Conservation (phyloP, 1,140 invertebrate genomes). For the Rhyzopertha dominica region DNA sequence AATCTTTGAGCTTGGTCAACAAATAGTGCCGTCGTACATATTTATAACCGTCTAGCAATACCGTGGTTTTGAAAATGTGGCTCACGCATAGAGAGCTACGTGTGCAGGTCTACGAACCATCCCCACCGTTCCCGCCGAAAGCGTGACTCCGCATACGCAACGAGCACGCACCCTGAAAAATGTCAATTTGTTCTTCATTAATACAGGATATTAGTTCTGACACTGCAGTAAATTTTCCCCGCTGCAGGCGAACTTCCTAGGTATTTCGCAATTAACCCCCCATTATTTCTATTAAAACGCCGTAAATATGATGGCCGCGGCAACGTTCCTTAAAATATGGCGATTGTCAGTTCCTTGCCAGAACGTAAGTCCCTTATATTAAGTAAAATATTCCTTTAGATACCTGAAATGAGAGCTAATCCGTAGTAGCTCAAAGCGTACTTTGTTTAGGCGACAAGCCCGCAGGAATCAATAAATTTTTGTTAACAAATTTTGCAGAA, state of each 20-base stretch:
- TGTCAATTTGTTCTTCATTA: conserved; percentile 44
- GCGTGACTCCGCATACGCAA: conserved; percentile 41
- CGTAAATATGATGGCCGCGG: too few relatives aligned
- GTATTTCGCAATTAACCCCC: conserved; percentile 13
- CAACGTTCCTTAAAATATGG: too few relatives aligned
- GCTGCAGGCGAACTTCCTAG: conserved; percentile 18
- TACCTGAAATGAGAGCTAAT: too few relatives aligned
- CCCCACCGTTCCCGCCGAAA: conserved; percentile 12
- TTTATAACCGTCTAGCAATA: conserved; percentile 11
- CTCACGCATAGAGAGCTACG: conserved; percentile 24
- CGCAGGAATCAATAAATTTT: too few relatives aligned
- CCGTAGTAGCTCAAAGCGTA: too few relatives aligned
- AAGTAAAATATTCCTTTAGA: too few relatives aligned
- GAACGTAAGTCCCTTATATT: too few relatives aligned
- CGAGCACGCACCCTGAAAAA: conserved; percentile 42
- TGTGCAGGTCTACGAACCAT: conserved; percentile 16
- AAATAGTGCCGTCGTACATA: conserved; percentile 1
- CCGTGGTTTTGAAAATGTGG: conserved; percentile 24
- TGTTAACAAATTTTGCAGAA: too few relatives aligned
- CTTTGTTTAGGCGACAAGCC: too few relatives aligned
- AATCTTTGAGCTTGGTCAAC: conserved; percentile 10
- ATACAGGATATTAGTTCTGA: conserved; percentile 38
- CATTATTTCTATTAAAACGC: background rate
- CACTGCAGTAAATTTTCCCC: conserved; percentile 23
- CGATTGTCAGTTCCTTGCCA: too few relatives aligned